Conservation (phyloP, 2,888 invertebrate species). For the Apamea monoglypha region DNA sequence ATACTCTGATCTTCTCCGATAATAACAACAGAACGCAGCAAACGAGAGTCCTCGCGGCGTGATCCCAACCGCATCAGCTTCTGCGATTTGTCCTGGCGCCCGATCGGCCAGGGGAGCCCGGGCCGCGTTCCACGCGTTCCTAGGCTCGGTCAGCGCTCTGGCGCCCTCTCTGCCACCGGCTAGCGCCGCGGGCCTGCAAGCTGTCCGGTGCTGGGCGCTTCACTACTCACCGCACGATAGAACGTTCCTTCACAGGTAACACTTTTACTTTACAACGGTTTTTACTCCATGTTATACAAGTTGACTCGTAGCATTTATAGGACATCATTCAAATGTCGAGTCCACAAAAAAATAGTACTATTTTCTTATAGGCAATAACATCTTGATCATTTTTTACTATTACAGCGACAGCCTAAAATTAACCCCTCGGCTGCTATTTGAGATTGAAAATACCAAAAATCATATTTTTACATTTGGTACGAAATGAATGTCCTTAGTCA, state of each 20-base stretch:
- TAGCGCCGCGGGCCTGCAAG: slow-evolving; percentile 96
- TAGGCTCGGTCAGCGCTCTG: slow-evolving; percentile 97
- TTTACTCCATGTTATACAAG: not conserved
- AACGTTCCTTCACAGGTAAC: slow-evolving; percentile 94
- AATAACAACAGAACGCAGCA: slow-evolving; percentile 65
- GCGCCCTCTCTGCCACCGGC: slow-evolving; percentile 97
- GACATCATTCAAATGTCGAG: too few species aligned
- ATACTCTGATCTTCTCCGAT: not conserved
- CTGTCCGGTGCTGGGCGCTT: slow-evolving; percentile 98
- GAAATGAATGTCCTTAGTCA: not conserved
- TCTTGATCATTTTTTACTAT: too few species aligned
- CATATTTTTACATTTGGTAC: too few species aligned
- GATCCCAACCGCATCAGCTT: slow-evolving; percentile 78
- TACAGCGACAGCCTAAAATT: too few species aligned
- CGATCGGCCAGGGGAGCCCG: slow-evolving; percentile 85
- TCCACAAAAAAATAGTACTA: too few species aligned
- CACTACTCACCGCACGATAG: slow-evolving; percentile 97
- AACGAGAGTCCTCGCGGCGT: slow-evolving; percentile 70
- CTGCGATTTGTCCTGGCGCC: slow-evolving; percentile 85
- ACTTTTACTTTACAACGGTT: not conserved
- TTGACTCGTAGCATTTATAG: not conserved
- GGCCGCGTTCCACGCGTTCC: slow-evolving; percentile 95
- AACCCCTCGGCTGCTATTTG: too few species aligned
- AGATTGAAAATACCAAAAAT: too few species aligned
- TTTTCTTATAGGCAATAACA: too few species aligned